Evolutionary conservation across 2,113 vertebrate genomes (phyloP).

Genomic region (Daubentonia madagascariensis): DNA sequence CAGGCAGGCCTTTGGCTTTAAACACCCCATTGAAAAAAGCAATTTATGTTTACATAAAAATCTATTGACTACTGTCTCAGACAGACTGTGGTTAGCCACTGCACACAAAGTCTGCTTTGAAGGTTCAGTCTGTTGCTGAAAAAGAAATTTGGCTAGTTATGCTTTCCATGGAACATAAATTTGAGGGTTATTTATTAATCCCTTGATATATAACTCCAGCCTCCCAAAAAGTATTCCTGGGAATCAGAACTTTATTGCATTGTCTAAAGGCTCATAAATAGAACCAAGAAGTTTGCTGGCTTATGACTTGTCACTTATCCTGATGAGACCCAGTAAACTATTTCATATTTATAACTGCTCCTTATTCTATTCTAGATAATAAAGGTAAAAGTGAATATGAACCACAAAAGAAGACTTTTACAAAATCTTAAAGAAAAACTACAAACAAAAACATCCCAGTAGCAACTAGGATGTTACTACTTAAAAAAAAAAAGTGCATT

Average conservation of each 20-base stretch:
- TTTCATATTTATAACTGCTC: not conserved
- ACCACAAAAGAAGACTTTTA: not conserved
- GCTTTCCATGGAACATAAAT: constrained; percentile 32
- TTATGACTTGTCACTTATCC: not conserved
- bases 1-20: not conserved
- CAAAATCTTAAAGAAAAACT: constrained; percentile 26
- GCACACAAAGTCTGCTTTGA: constrained; percentile 51
- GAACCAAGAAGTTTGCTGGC: not conserved
- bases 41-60: constrained; percentile 6
- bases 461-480: not conserved
- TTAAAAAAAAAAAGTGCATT: not conserved
- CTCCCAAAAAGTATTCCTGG: not conserved
- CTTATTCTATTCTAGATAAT: constrained; percentile 3
- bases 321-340: not conserved
- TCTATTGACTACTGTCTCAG: not conserved
- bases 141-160: constrained; percentile 35
- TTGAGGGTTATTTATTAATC: constrained; percentile 49
- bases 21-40: not conserved
- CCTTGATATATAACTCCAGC: not conserved
- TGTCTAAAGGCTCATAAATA: not conserved
- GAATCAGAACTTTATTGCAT: not conserved
- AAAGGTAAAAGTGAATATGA: constrained; percentile 1
- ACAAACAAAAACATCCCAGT: not conserved
- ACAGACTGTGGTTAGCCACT: constrained; percentile 29
- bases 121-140: not conserved